Percentiles rank a stretch among this genome's conserved stretches.
Evolutionary conservation across 2,888 invertebrate species (phyloP).

Genomic region (Glyphotaelius pellucidus): DNA sequence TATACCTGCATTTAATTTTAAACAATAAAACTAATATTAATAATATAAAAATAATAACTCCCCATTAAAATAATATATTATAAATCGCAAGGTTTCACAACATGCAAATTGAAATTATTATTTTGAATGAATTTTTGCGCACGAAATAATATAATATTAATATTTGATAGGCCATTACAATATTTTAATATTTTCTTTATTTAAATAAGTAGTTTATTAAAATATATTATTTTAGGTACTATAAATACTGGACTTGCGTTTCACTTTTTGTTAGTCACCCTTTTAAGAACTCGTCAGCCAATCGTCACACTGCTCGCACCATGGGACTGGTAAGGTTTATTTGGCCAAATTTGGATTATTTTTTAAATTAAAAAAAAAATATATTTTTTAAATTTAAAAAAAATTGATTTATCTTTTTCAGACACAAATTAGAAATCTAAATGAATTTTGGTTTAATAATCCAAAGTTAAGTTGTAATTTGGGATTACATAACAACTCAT

Average conservation of each 20-base stretch:
- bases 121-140: not conserved
- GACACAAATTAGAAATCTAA: no score
- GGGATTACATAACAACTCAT: no score
- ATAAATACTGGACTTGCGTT: not conserved
- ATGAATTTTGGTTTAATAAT: no score
- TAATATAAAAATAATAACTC: not conserved
- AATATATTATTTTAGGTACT: not conserved
- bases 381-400: no score
- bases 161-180: not conserved
- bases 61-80: not conserved
- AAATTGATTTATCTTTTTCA: no score
- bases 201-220: not conserved
- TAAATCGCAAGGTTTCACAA: not conserved
- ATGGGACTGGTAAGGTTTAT: not conserved
- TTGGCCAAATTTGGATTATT: not conserved
- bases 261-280: not conserved
- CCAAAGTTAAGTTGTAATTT: no score
- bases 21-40: not conserved
- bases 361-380: not conserved
- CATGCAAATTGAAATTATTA: not conserved
- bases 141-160: not conserved
- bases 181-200: not conserved
- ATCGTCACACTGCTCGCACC: not conserved
- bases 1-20: not conserved
- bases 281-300: not conserved